These are phyloP conservation scores for rat (Rattus norvegicus) DNA, from an alignment of 2,113 vertebrate genomes.

Conservation along the genomic window DNA sequence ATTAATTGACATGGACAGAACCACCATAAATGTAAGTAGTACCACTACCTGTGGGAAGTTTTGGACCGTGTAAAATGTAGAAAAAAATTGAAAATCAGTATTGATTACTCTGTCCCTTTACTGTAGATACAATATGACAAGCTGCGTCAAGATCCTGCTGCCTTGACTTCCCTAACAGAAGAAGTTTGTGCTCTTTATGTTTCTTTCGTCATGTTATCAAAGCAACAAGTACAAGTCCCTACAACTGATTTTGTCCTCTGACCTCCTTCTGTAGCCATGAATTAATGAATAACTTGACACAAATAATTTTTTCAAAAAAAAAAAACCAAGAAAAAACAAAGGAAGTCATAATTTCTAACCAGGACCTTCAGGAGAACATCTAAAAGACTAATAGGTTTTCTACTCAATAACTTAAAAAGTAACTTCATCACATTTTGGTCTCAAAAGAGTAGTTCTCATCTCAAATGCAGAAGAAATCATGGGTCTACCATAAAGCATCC, in stretches of 20 bases:
- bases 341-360: background rate
- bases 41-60: background rate
- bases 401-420: constrained; percentile 12
- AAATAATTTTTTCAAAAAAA: too few relatives aligned
- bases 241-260: background rate
- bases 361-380: background rate
- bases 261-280: background rate
- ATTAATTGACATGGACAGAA: background rate
- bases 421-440: background rate
- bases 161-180: background rate
- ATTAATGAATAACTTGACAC: background rate
- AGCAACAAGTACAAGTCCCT: background rate
- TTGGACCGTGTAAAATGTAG: background rate
- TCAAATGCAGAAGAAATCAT: background rate
- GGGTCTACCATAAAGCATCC: background rate
- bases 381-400: background rate
- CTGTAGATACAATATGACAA: background rate
- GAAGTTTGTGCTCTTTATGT: background rate
- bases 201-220: background rate
- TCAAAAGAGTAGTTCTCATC: background rate
- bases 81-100: background rate
- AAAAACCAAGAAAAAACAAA: too few relatives aligned
- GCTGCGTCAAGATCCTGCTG: background rate
- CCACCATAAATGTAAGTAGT: background rate
- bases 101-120: background rate